Percentiles rank a stretch among this genome's conserved stretches.
Conservation (phyloP, 2,888 invertebrate genomes). For the Sarcophaga variegata region DNA sequence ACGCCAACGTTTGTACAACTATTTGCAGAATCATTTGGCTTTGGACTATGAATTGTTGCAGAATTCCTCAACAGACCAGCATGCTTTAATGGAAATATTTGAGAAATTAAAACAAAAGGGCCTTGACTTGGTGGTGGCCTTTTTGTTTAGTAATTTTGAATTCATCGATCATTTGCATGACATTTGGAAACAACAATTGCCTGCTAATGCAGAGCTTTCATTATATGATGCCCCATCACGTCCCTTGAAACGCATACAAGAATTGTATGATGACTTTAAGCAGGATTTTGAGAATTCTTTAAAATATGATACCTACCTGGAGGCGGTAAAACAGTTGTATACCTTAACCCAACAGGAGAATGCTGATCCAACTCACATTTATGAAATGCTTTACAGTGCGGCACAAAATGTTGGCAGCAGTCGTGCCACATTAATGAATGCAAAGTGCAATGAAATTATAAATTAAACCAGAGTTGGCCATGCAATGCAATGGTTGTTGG, state of each 20-base stretch:
- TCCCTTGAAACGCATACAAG: constrained; percentile 73
- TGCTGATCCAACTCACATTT: constrained; percentile 73
- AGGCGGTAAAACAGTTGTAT: constrained; percentile 71
- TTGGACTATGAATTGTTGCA: constrained; percentile 72
- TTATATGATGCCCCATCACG: constrained; percentile 70
- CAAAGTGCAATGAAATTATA: constrained; percentile 73
- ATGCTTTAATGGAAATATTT: constrained; percentile 73
- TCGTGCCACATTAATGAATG: constrained; percentile 77
- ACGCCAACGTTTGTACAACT: constrained; percentile 75
- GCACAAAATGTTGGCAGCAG: constrained; percentile 77
- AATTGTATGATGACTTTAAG: constrained; percentile 75
- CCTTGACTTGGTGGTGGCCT: constrained; percentile 76
- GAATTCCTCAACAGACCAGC: constrained; percentile 66
- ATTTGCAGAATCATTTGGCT: constrained; percentile 73
- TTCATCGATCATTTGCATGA: constrained; percentile 76
- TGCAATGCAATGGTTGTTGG: too few relatives aligned
- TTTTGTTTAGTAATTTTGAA: constrained; percentile 78
- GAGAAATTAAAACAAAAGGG: constrained; percentile 75
- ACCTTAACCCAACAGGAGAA: constrained; percentile 71
- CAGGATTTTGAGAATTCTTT: constrained; percentile 75
- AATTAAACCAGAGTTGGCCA: constrained; percentile 37
- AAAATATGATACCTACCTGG: constrained; percentile 75
- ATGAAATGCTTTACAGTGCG: constrained; percentile 76
- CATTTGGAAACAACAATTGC: constrained; percentile 73
- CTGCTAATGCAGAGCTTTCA: constrained; percentile 32